These are phyloP conservation scores for Seriola quinqueradiata DNA, from an alignment of 2,113 vertebrate genomes.

Conservation along the genomic window DNA sequence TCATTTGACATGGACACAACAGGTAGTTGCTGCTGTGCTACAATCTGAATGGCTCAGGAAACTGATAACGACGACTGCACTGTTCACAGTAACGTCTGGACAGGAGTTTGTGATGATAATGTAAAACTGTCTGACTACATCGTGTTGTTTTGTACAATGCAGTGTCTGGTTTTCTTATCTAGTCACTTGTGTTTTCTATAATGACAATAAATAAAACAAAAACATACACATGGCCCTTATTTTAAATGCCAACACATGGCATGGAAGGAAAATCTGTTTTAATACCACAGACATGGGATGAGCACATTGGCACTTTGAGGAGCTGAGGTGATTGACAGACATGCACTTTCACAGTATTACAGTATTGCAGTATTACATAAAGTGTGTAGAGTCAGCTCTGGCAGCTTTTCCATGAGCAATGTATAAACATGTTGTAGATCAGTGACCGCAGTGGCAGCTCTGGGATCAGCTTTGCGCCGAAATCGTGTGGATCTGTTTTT, in stretches of 20 bases:
- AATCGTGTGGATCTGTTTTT: slow-evolving; percentile 80
- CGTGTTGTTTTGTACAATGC: slow-evolving; percentile 47
- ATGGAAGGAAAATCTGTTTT: background rate
- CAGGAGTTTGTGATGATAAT: background rate
- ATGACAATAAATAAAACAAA: slow-evolving; percentile 52
- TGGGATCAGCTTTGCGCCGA: slow-evolving; percentile 59
- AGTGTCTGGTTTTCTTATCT: slow-evolving; percentile 29
- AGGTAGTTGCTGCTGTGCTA: slow-evolving; percentile 24
- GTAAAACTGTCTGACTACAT: slow-evolving; percentile 15
- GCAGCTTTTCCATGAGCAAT: background rate
- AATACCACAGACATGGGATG: background rate
- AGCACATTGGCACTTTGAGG: slow-evolving; percentile 18
- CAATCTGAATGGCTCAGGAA: slow-evolving; percentile 62
- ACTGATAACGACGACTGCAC: slow-evolving; percentile 45
- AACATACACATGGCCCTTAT: background rate
- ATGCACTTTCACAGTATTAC: background rate
- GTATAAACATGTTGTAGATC: background rate
- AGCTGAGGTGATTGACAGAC: background rate
- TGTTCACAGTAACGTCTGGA: slow-evolving; percentile 40
- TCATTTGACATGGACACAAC: slow-evolving; percentile 5
- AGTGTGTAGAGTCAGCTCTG: background rate
- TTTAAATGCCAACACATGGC: background rate
- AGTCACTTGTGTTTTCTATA: slow-evolving; percentile 54
- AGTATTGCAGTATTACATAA: background rate
- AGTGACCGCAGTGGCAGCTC: background rate